These are phyloP conservation scores for Scytalopus superciliaris DNA, from an alignment of 2,113 vertebrate genomes.

Conservation along the genomic window DNA sequence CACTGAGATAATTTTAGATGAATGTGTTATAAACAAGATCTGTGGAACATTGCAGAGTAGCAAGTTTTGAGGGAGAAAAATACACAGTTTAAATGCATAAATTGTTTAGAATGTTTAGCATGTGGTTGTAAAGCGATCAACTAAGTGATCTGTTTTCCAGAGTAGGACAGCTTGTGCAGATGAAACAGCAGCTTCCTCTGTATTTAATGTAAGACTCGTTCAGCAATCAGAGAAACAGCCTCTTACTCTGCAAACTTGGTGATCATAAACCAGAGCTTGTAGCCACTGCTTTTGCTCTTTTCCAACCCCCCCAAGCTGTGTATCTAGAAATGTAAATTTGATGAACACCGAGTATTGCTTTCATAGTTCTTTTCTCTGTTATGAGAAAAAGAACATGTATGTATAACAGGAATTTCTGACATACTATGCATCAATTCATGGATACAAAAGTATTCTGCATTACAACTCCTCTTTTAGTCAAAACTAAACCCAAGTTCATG, in stretches of 20 bases:
- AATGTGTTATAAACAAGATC: constrained; percentile 87
- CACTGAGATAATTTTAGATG: constrained; percentile 83
- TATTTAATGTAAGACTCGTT: neutral
- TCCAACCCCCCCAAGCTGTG: neutral
- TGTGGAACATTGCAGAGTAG: constrained; percentile 74
- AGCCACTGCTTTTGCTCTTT: neutral
- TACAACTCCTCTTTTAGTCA: neutral
- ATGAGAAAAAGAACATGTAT: neutral
- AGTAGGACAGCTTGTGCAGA: constrained; percentile 17
- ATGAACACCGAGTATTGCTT: neutral
- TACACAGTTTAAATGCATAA: constrained; percentile 74
- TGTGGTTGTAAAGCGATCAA: constrained; percentile 70
- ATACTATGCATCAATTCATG: neutral
- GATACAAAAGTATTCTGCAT: neutral
- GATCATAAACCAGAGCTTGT: neutral
- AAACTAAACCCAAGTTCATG: neutral
- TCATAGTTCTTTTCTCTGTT: neutral
- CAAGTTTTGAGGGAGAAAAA: constrained; percentile 73
- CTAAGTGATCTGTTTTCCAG: constrained; percentile 51
- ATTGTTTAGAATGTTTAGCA: constrained; percentile 77
- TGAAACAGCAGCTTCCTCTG: constrained; percentile 44
- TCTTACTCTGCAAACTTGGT: neutral
- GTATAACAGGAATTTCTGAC: neutral
- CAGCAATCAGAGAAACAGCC: neutral
- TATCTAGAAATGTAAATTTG: neutral